Conservation (phyloP, 2,888 invertebrate species). For the Sphinx pinastri region DNA sequence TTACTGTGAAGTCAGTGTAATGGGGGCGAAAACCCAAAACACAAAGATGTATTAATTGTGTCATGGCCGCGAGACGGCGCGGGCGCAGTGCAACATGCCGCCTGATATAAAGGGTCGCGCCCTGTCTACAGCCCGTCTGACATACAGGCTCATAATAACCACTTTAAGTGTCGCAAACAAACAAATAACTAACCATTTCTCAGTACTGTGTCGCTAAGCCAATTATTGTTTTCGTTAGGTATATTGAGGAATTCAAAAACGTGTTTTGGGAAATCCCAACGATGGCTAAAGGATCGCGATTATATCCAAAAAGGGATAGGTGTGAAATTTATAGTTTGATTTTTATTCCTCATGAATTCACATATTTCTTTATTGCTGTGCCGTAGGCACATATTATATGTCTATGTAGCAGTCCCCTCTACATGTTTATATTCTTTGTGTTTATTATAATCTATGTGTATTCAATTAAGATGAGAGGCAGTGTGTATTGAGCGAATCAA, state of each 20-base stretch:
- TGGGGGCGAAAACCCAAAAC: slow-evolving; percentile 13
- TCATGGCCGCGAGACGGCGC: slow-evolving; percentile 56
- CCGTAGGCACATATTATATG: no score
- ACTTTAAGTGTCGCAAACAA: neutral
- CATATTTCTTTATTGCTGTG: no score
- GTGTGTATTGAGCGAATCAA: no score
- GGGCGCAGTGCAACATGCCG: slow-evolving; percentile 39
- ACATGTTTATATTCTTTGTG: no score
- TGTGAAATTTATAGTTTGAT: no score
- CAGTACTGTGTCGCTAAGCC: neutral
- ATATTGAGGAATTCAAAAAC: neutral
- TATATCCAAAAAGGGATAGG: no score
- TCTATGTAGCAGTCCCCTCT: no score
- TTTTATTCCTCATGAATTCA: no score
- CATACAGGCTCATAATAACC: slow-evolving; percentile 23
- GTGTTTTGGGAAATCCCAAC: no score
- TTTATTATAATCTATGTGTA: no score
- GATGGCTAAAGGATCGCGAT: no score
- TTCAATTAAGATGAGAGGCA: no score
- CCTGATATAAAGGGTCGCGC: slow-evolving; percentile 60
- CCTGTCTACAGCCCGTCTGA: slow-evolving; percentile 59
- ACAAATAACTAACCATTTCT: neutral
- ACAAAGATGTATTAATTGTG: slow-evolving; percentile 42
- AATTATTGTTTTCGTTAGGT: neutral
- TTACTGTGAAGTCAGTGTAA: slow-evolving; percentile 2